Base-by-base conservation (phyloP, 2,113 vertebrate species). In the Colistium nudipinnis region DNA sequence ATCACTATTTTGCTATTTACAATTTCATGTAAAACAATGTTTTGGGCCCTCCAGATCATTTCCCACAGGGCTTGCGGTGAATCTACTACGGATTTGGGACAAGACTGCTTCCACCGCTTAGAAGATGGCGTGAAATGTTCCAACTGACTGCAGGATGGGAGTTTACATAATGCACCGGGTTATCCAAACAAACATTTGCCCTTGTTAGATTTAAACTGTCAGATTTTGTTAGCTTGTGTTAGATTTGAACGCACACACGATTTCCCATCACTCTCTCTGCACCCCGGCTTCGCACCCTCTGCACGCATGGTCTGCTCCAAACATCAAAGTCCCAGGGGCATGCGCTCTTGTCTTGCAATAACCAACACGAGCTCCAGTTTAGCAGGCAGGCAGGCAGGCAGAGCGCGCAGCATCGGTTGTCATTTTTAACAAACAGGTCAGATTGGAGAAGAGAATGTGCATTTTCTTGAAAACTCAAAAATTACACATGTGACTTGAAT, bases 1-100 rank as follows among this genome's bases (percentile, higher is more conserved):
- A 78, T 91, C 82, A 92, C 86, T 90, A 89, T 91, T 83, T 89
- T 59, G 70, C 85, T 91, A 93, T 93, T 83, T 93, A 94, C 92
- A 94, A 85, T 89, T 85, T 36, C 55, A 87, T 82, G 78, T n/a
- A 87, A 89, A 88, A 89, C 78, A 86, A 87, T 62, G 79, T 74
- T 74, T 77, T 66, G 48, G 45, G 52, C 64, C 73, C 48, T 68
- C 17, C 16, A 35, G 65, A 44, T 76, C 9, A 25, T 61, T 80
- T 82, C 65, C 59, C 57, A 74, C 52, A 11, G 55, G 65, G 65
- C 57, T 44, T 41, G 64, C 56, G 53, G 73, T 78, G 70, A 41
- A 60, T 70, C 62, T 77, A 78, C 47, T 45, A 62, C 63, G 69
- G 57, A 54, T 78, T 36, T 12, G 41, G 78, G 57, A 35, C 57